These are phyloP conservation scores for Meganola albula DNA, from an alignment of 2,888 invertebrate genomes.

Conservation along the genomic window DNA sequence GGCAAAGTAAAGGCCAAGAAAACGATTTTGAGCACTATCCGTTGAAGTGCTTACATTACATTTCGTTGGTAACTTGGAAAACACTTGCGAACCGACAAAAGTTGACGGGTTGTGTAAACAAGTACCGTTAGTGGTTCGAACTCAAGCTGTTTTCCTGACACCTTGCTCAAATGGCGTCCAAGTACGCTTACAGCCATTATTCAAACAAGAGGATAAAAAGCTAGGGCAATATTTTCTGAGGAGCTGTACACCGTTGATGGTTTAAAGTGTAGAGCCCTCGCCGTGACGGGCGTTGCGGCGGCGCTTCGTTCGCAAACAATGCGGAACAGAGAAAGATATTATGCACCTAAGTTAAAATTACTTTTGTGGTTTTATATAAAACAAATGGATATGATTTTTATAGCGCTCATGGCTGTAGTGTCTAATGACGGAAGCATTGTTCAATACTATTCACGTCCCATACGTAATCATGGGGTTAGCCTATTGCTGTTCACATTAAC, in stretches of 20 bases:
- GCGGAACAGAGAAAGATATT: constrained; percentile 36
- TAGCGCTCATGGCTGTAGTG: too few species aligned
- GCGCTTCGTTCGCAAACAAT: constrained; percentile 76
- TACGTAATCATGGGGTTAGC: too few species aligned
- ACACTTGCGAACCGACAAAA: constrained; percentile 63
- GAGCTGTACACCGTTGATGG: constrained; percentile 69
- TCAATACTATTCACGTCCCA: too few species aligned
- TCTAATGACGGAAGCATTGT: too few species aligned
- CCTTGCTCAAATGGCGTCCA: constrained; percentile 68
- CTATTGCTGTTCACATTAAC: too few species aligned
- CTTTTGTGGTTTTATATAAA: constrained; percentile 5
- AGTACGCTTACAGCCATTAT: constrained; percentile 75
- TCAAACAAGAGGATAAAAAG: constrained; percentile 77
- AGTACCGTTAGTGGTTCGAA: constrained; percentile 69
- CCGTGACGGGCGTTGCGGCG: constrained; percentile 52
- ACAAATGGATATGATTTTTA: too few species aligned
- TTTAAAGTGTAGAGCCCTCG: constrained; percentile 75
- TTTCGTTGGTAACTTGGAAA: constrained; percentile 63
- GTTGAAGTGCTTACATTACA: constrained; percentile 70
- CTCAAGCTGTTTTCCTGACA: constrained; percentile 67
- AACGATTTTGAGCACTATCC: constrained; percentile 48
- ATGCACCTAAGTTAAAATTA: constrained; percentile 10
- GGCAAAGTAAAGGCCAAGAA: constrained; percentile 34
- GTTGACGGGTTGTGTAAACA: constrained; percentile 73
- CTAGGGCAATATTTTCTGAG: constrained; percentile 74